Base-by-base conservation (phyloP, 2,888 invertebrate genomes). In the Sarcophaga rosellei region DNA sequence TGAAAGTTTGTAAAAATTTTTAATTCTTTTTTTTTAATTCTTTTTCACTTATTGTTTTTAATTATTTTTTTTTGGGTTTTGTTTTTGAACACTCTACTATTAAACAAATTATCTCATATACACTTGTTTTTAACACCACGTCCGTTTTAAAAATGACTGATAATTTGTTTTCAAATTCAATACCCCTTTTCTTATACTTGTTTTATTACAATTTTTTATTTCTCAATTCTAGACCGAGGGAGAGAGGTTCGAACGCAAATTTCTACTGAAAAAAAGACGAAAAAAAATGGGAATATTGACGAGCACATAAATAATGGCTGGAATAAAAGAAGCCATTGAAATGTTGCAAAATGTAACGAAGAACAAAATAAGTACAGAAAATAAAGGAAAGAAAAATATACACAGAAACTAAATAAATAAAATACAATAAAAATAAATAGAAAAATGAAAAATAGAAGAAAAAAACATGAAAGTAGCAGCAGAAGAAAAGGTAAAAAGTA, bases 301-400 rank as follows among this genome's bases (percentile, higher is more conserved):
- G 57, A 79, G 47, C 65, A 20, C 44, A 66, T 47, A 69, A 35
- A 80, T 65, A 47, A 75, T 53, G 81, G 57, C 57, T 76, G 80
- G 44, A 25, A 47, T 17, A 82, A 69, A 82, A 70, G 88, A 87
- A 88, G 87, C 88, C 88, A 86, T 87, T 82, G 62, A 88, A 88
- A 87, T 88, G 86, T 81, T 85, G 77, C 78, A 76, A 78, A 81
- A 65, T 59, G 53, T 62, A 73, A 44, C 61, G 72, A 10, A 79
- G 61, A 21, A 68, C 20, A 12, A 47, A 53, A 75, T 59, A 45
- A 62, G 44, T 44, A 47, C 59, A n/a, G 35, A 73, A 57, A 79
- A 65, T 47, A 53, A 61, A 68, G 47, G 12, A 62, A 20, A 68
- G 25, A 25, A 25, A 25, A 25, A 80, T 10, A 53, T 53, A 53